Evolutionary conservation across 2,113 vertebrate species (phyloP), one percentile per base, ranked within the genome.

Genomic region (Pollimyrus isidori): DNA sequence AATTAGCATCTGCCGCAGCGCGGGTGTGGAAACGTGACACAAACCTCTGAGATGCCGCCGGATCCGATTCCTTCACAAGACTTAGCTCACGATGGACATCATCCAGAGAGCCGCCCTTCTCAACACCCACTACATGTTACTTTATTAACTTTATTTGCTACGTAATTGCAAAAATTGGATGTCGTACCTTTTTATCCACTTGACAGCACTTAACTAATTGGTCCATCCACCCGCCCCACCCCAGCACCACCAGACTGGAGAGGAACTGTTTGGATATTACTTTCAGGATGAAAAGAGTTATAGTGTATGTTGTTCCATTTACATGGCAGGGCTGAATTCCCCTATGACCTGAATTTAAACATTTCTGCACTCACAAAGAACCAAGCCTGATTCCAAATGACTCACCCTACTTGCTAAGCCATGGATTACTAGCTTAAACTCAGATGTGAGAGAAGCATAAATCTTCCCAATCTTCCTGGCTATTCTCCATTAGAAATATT

Each of bases 201-300:
- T 94, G 93, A 96, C 93, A 94, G 93, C 93, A 95, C 94, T 94
- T 94, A 93, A 94, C 93, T 95, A 96, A 95, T 94, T 95, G 93
- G 93, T 92, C 93, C 89, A 58, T 52, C 19, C 52, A 9, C 53
- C n/a, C 56, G 17, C 21, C 86, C 86, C 52, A 15, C 92, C 93
- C 91, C 92, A 80, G 13, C 73, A 89, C 91, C 91, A 90, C 92
- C 92, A 92, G 94, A 92, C 90, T 19, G 73, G 83, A 92, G 85
- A 92, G 69, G 89, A 91, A 92, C 89, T 92, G 80, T 80, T 89
- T 88, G 85, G 89, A 86, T 89, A 88, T 90, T 85, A 87, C 85
- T 90, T 88, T 90, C 86, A 90, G 50, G 65, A 88, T 53, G 52
- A 90, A 46, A 69, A 88, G 86, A 86, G 86, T 42, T 88, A 90